These are phyloP conservation scores for Thymelicus acteon DNA, from an alignment of 2,888 invertebrate genomes.

Conservation along the genomic window DNA sequence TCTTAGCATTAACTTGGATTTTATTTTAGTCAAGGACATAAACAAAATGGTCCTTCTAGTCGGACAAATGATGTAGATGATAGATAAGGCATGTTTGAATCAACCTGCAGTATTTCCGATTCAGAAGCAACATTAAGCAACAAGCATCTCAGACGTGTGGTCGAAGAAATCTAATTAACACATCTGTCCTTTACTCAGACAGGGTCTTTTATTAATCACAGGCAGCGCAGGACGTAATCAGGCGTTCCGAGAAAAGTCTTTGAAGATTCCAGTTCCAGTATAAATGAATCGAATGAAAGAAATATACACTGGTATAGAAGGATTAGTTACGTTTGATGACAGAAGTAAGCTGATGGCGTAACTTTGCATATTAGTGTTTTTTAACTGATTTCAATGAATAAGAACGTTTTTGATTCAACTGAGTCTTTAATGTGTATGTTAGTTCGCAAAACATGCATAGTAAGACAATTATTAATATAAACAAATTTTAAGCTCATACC, in stretches of 20 bases:
- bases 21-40: too few relatives aligned
- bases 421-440: neutral
- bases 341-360: neutral
- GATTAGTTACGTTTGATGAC: conserved; percentile 9
- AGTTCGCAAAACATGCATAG: too few relatives aligned
- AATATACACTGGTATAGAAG: conserved; percentile 8
- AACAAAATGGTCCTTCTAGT: neutral
- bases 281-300: conserved; percentile 4
- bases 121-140: neutral
- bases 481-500: too few relatives aligned
- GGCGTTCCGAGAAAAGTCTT: conserved; percentile 24
- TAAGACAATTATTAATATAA: too few relatives aligned
- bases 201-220: conserved; percentile 44
- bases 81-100: neutral
- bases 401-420: neutral
- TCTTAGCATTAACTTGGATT: too few relatives aligned
- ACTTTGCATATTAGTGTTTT: neutral
- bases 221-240: conserved; percentile 44
- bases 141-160: conserved; percentile 4
- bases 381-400: neutral
- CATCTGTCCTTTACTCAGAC: conserved; percentile 40
- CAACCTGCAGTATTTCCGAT: neutral
- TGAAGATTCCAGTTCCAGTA: conserved; percentile 23
- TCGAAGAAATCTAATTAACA: conserved; percentile 45
- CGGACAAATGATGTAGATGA: neutral